Evolutionary conservation across 2,797 vertebrate genomes (phyloP), one percentile per base, ranked within the genome.

Genomic region (Cetoscarus ocellatus): DNA sequence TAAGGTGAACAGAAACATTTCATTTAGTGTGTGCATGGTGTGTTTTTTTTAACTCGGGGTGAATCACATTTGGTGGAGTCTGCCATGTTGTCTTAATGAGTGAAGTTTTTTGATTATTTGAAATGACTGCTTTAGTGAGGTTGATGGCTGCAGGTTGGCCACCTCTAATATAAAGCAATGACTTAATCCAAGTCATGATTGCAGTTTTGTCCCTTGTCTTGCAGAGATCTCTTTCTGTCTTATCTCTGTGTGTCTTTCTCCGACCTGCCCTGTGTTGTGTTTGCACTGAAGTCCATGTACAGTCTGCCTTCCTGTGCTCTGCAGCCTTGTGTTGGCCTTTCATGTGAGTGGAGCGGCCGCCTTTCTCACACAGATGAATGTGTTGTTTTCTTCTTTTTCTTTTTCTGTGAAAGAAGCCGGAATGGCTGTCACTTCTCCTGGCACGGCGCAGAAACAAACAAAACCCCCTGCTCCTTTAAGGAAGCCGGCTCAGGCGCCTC

Each of bases 341-440:
- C 86, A 90, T 89, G 77, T 89, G 79, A 86, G 88, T 85, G 79
- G 88, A 91, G 89, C 85, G 80, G 88, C 86, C 77, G 87, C 91
- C 89, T 91, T 93, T 94, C 91, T 93, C 92, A 91, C 88, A 92
- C 86, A 93, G 89, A 91, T 94, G 90, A 93, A 93, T 94, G 90
- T 89, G 90, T 90, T 39, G 7, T 39, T 39, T 39, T 27, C 27
- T 39, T 39, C 9, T 10, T 39, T 39, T 10, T 39, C 9, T 10
- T 91, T 51, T 54, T 91, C 82, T 92, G 89, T 93, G 89, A 93
- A 89, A 85, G 87, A 51, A 92, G 91, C 90, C 86, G 86, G 92
- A 93, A 93, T 93, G 93, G 91, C 92, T 93, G 92, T 92, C 92
- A 93, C 90, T 92, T 93, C 90, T 92, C 75, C 89, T 92, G 91